phyloP scores from a whole-genome alignment of 1,140 invertebrate species.

The Sitodiplosis mosellana region DNA sequence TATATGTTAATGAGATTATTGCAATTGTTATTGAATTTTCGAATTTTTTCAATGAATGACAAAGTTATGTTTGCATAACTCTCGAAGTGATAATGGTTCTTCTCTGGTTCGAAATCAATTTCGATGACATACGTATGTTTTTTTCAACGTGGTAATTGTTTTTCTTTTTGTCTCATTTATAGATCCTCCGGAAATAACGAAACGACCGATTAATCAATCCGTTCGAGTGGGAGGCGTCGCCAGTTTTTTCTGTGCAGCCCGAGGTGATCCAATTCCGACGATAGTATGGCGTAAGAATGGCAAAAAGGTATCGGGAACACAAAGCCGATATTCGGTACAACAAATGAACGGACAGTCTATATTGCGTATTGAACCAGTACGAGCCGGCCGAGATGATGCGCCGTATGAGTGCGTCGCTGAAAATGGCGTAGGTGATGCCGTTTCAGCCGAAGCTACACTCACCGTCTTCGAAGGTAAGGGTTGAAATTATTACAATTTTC shows the following conservation, averaged over 20 bases:
- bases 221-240: slow-evolving; percentile 81
- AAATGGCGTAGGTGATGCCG: slow-evolving; percentile 88
- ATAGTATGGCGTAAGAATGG: slow-evolving; percentile 84
- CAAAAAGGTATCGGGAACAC: slow-evolving; percentile 53
- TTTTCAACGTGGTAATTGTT: neutral
- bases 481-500: too few species aligned
- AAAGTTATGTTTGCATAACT: too few species aligned
- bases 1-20: too few species aligned
- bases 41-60: too few species aligned
- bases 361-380: slow-evolving; percentile 81
- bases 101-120: neutral
- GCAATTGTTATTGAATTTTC: too few species aligned
- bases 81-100: neutral
- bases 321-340: slow-evolving; percentile 42
- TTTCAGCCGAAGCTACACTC: slow-evolving; percentile 69
- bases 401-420: slow-evolving; percentile 92
- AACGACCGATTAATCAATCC: slow-evolving; percentile 65
- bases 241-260: slow-evolving; percentile 85
- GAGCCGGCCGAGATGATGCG: slow-evolving; percentile 62
- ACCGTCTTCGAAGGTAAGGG: slow-evolving; percentile 71
- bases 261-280: slow-evolving; percentile 70
- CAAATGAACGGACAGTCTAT: slow-evolving; percentile 49
- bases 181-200: slow-evolving; percentile 84
- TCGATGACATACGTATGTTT: neutral
- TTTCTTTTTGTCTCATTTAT: slow-evolving; percentile 19